Evolutionary conservation across 2,888 invertebrate species (phyloP), one percentile per base, ranked within the genome.

Genomic region (Ceratothoa steindachneri): DNA sequence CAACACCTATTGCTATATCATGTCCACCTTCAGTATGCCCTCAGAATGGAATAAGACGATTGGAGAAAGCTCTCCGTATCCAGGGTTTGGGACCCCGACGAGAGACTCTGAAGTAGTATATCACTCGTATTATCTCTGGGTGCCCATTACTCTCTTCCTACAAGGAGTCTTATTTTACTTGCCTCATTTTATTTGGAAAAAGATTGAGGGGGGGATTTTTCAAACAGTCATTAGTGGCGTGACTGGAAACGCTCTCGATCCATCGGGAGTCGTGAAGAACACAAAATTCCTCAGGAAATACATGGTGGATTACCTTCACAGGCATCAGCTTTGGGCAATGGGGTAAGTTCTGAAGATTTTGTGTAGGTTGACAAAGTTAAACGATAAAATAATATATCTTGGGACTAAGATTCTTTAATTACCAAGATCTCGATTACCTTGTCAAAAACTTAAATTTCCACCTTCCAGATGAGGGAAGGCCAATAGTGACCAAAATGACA

Each of bases 91-190:
- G 69, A 89, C 88, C 82, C 82, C 82, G 60, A 81, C 81, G 5
- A 91, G 92, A 73, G 87, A 90, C 80, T 70, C 66, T 51, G 91
- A 92, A 81, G 90, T 89, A 82, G 88, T 88, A 78, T 92, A 90
- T 82, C 94, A 95, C 83, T 90, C 93, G 73, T 95, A 95, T 85
- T 95, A 95, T 84, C 94, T 95, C 85, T 95, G 95, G 95, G 94
- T 95, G 82, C 93, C 94, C 1, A 94, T 95, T 84, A 90, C 93
- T 86, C 87, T 95, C 52, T 94, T 95, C 86, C 67, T 77, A 31
- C 80, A 80, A 64, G 80, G 71, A 22, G 31, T 80, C 64, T 52
- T 70, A 29, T 80, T 80, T 69, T 80, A 77, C 30, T 3, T 75
- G 0, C 80, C 80, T 2, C 69, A 73, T 83, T 92, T 69, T 93